A percentile compares a stretch with the other conserved stretches of the same genome.
Conservation (phyloP, 2,888 invertebrate genomes). For the Rhyacophila evoluta region DNA sequence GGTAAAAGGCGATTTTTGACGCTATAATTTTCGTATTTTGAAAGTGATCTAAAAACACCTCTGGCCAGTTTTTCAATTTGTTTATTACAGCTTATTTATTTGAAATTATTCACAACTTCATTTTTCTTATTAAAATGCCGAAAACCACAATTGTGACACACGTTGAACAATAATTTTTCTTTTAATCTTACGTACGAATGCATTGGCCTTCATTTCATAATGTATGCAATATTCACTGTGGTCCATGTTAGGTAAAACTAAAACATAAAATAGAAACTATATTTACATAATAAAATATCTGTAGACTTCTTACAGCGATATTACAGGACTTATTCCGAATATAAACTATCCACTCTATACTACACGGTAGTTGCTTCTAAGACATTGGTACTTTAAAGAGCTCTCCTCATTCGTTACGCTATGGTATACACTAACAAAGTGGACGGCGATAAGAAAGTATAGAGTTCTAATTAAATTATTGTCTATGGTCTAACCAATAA, state of each 20-base stretch:
- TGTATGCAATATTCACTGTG: neutral
- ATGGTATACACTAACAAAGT: no score
- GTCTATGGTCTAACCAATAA: no score
- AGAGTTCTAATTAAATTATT: no score
- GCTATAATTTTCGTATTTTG: neutral
- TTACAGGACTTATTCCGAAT: no score
- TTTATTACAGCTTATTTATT: neutral
- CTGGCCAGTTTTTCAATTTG: neutral
- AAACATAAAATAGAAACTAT: slow-evolving; percentile 2
- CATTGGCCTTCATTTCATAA: neutral
- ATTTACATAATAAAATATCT: no score
- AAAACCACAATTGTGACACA: slow-evolving; percentile 1
- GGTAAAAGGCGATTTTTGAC: neutral
- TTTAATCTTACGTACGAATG: neutral
- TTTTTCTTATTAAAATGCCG: slow-evolving; percentile 14
- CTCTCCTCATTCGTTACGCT: no score
- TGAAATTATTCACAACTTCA: slow-evolving; percentile 8
- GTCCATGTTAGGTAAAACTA: neutral
- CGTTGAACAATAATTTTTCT: neutral
- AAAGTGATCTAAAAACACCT: neutral
- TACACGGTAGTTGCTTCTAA: no score
- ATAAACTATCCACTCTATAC: no score
- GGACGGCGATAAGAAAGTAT: no score
- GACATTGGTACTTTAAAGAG: no score
- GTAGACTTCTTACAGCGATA: no score